These are phyloP conservation scores for Scophthalmus maximus DNA, from an alignment of 2,113 vertebrate species.

Conservation along the genomic window DNA sequence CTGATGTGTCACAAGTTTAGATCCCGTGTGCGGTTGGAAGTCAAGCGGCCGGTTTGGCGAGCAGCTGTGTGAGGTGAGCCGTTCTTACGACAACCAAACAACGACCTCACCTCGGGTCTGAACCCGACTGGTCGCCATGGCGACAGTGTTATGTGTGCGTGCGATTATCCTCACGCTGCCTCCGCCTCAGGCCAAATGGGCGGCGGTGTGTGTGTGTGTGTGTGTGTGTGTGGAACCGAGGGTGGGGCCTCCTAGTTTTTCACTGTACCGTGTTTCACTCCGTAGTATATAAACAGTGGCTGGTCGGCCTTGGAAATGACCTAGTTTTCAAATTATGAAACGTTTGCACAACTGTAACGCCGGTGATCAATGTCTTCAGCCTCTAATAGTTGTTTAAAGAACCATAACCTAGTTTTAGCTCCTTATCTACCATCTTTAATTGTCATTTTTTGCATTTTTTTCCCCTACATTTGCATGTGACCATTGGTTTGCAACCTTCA, in stretches of 20 bases:
- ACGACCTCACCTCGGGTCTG: constrained; percentile 39
- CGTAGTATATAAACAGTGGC: constrained; percentile 49
- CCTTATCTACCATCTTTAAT: no score
- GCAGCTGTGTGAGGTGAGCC: background rate
- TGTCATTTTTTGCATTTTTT: background rate
- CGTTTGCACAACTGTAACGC: no score
- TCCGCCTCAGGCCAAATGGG: constrained; percentile 57
- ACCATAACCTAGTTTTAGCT: no score
- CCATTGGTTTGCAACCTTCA: background rate
- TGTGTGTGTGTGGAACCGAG: constrained; percentile 22
- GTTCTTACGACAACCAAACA: constrained; percentile 10
- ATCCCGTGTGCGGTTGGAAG: background rate
- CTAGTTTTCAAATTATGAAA: constrained; percentile 24
- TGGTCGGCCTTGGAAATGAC: constrained; percentile 38
- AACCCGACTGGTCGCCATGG: constrained; percentile 57
- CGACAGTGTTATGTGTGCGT: constrained; percentile 65
- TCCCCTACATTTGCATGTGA: background rate
- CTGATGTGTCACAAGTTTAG: no score
- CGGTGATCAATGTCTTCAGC: no score
- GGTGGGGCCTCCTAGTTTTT: constrained; percentile 37
- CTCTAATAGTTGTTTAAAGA: no score
- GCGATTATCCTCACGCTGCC: constrained; percentile 47
- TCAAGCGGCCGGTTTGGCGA: background rate
- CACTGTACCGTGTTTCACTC: constrained; percentile 29
- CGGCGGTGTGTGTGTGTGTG: constrained; percentile 23